A percentile compares a stretch with the other conserved stretches of the same genome.
Conservation (phyloP, 2,888 invertebrate genomes). For the Euclidia mi region DNA sequence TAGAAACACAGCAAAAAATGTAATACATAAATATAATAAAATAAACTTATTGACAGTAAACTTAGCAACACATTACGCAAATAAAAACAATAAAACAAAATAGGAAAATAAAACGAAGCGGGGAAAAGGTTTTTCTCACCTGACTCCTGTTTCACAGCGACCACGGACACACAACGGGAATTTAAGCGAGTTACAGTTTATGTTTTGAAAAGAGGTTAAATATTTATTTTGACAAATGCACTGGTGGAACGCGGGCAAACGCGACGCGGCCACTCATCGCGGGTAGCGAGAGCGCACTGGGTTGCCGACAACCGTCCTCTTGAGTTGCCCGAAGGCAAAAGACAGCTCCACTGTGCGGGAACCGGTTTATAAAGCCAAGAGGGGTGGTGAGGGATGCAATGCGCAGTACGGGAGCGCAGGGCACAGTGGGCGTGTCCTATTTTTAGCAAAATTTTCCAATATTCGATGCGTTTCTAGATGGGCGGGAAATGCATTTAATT, state of each 20-base stretch:
- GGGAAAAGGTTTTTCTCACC: slow-evolving; percentile 9
- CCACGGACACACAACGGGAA: background rate
- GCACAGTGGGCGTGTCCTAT: too few relatives aligned
- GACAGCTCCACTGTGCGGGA: slow-evolving; percentile 3
- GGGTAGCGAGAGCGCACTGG: slow-evolving; percentile 7
- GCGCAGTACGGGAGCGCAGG: too few relatives aligned
- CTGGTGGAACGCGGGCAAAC: slow-evolving; percentile 1
- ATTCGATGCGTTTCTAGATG: background rate
- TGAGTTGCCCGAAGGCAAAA: slow-evolving; percentile 13
- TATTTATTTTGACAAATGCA: slow-evolving; percentile 20
- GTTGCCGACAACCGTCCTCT: slow-evolving; percentile 15
- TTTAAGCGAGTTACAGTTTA: slow-evolving; percentile 6
- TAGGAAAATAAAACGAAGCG: slow-evolving; percentile 9
- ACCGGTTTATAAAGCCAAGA: slow-evolving; percentile 3
- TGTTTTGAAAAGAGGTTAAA: slow-evolving; percentile 19
- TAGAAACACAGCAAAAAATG: background rate
- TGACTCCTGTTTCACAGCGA: background rate
- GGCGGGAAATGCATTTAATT: too few relatives aligned
- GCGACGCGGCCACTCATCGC: slow-evolving; percentile 9
- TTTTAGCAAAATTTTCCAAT: background rate
- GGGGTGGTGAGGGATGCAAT: background rate
- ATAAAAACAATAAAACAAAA: slow-evolving; percentile 16
- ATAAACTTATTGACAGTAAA: background rate
- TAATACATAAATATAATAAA: background rate
- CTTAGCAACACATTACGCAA: background rate